Conservation (phyloP, 2,888 invertebrate species). For the Lasioglossum marginatum region DNA sequence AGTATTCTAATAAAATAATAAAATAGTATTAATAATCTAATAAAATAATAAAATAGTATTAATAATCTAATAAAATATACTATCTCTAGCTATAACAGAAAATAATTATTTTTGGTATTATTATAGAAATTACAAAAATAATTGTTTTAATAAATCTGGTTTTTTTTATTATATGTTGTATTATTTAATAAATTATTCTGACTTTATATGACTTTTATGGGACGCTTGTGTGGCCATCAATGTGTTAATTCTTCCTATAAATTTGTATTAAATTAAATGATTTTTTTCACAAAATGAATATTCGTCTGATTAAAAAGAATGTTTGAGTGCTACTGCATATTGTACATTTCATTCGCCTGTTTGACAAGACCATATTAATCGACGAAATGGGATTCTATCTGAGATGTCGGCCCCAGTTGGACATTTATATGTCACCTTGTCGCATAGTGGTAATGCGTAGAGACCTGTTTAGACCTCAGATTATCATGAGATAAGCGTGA, state of each 20-base stretch:
- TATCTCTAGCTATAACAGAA: background rate
- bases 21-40: background rate
- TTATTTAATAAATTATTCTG: too few species aligned
- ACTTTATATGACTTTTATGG: too few species aligned
- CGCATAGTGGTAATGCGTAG: background rate
- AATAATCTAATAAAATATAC: background rate
- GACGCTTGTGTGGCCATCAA: too few species aligned
- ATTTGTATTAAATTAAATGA: background rate
- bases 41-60: too few species aligned
- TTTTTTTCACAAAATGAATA: background rate
- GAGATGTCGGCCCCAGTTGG: conserved; percentile 1
- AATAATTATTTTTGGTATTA: too few species aligned
- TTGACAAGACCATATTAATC: background rate
- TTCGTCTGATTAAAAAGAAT: background rate
- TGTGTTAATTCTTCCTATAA: background rate
- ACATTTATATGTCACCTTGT: conserved; percentile 4
- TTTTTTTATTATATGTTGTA: too few species aligned
- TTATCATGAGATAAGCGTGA: conserved; percentile 1
- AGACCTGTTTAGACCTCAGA: conserved; percentile 4
- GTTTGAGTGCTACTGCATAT: background rate
- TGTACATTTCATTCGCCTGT: background rate
- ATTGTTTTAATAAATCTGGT: too few species aligned
- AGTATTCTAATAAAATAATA: background rate
- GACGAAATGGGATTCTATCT: background rate
- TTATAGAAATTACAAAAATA: too few species aligned